A percentile compares a stretch with the other conserved stretches of the same genome.
Conservation (phyloP, 2,888 invertebrate species). For the Drosophila limbata region DNA sequence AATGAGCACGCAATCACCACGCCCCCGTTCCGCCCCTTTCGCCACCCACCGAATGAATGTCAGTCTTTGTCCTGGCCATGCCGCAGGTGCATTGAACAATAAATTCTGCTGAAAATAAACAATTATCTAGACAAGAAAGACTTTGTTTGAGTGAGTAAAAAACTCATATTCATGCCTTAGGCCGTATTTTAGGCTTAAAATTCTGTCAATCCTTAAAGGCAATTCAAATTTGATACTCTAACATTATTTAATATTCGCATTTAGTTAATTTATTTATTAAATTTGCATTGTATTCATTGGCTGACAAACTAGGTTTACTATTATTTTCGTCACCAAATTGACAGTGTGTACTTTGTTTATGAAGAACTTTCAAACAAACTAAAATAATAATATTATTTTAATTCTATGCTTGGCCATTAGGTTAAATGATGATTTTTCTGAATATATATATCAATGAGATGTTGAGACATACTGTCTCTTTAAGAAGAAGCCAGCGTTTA, state of each 20-base stretch:
- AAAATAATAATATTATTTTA: too few relatives aligned
- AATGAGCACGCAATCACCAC: slow-evolving; percentile 52
- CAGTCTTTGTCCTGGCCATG: slow-evolving; percentile 24
- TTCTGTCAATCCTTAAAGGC: slow-evolving; percentile 2
- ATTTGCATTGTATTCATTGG: not conserved
- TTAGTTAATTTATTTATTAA: not conserved
- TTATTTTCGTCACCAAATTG: too few relatives aligned
- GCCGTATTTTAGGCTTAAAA: not conserved
- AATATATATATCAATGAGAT: too few relatives aligned
- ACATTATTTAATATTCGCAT: not conserved
- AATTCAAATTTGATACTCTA: not conserved
- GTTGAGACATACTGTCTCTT: too few relatives aligned
- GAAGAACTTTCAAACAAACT: too few relatives aligned
- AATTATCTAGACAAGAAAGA: slow-evolving; percentile 52
- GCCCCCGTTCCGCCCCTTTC: not conserved
- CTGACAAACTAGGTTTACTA: too few relatives aligned
- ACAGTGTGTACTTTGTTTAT: too few relatives aligned
- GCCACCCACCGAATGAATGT: slow-evolving; percentile 1
- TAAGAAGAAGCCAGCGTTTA: too few relatives aligned
- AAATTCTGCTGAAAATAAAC: slow-evolving; percentile 74
- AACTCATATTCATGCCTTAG: slow-evolving; percentile 13
- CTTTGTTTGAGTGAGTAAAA: slow-evolving; percentile 1
- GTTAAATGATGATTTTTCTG: too few relatives aligned
- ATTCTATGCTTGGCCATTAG: too few relatives aligned
- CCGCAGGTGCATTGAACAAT: slow-evolving; percentile 74